Evolutionary conservation across 64 coral and sea anemone species (phyloP).

Genomic region (Acropora yongei): DNA sequence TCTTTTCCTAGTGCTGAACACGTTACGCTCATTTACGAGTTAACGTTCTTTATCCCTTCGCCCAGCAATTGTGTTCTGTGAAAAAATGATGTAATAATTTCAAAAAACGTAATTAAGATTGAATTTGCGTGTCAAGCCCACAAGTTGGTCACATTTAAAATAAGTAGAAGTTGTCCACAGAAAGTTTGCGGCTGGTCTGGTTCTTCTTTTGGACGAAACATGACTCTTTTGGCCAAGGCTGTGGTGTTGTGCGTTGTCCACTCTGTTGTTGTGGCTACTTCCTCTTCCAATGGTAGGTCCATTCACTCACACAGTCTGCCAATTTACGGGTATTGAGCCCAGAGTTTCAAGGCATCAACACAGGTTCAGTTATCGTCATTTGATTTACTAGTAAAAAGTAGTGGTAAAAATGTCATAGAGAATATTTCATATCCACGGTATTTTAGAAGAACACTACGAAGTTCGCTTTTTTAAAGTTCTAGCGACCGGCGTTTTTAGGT

Average conservation of each 20-base stretch:
- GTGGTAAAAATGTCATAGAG: neutral
- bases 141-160: neutral
- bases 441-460: too few species aligned
- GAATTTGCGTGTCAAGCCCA: too few species aligned
- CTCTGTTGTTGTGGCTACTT: neutral
- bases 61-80: too few species aligned
- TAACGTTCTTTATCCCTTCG: too few species aligned
- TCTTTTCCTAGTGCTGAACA: too few species aligned
- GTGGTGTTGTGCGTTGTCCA: slow-evolving; percentile 7
- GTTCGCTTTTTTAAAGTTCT: too few species aligned
- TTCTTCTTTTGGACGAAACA: neutral
- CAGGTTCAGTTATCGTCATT: neutral
- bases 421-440: too few species aligned
- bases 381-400: neutral
- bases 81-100: too few species aligned
- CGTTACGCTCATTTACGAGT: too few species aligned
- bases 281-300: neutral
- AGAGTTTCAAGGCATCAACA: neutral
- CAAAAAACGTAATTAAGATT: too few species aligned
- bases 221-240: neutral
- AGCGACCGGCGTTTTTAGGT: neutral
- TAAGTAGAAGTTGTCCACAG: neutral
- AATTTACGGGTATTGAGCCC: neutral
- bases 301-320: neutral
- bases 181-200: neutral